These are phyloP conservation scores for Diadumene lineata DNA, from an alignment of 92 coral and sea anemone species.

Conservation along the genomic window DNA sequence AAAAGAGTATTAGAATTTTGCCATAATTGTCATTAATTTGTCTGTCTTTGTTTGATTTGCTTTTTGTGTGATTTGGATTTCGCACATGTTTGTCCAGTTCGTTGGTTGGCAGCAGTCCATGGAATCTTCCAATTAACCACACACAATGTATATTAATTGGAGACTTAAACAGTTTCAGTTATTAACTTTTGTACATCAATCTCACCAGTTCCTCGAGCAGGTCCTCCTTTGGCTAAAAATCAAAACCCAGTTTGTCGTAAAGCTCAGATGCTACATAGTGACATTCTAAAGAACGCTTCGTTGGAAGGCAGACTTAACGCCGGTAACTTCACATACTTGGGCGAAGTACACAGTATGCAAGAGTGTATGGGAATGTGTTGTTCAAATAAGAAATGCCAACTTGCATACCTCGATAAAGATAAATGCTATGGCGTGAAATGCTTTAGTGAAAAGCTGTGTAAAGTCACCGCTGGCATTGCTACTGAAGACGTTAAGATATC, in stretches of 20 bases:
- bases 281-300: constrained; percentile 84
- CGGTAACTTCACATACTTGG: constrained; percentile 88
- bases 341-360: constrained; percentile 88
- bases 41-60: too few relatives aligned
- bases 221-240: constrained; percentile 86
- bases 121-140: too few relatives aligned
- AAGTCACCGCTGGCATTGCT: constrained; percentile 71
- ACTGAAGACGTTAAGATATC: constrained; percentile 95
- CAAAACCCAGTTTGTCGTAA: constrained; percentile 95
- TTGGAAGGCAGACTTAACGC: constrained; percentile 71
- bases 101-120: too few relatives aligned
- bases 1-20: too few relatives aligned
- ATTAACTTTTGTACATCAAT: not conserved
- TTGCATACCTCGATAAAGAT: constrained; percentile 88
- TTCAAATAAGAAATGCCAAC: constrained; percentile 79
- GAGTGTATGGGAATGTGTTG: constrained; percentile 97
- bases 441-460: constrained; percentile 77
- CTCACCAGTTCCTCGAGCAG: constrained; percentile 68
- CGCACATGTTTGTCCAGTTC: too few relatives aligned
- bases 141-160: not conserved
- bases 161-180: not conserved
- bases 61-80: too few relatives aligned
- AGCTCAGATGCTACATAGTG: constrained; percentile 94
- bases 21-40: too few relatives aligned
- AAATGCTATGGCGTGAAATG: constrained; percentile 95